Evolutionary conservation across 2,888 invertebrate genomes (phyloP).

Genomic region (Limenitis camilla): DNA sequence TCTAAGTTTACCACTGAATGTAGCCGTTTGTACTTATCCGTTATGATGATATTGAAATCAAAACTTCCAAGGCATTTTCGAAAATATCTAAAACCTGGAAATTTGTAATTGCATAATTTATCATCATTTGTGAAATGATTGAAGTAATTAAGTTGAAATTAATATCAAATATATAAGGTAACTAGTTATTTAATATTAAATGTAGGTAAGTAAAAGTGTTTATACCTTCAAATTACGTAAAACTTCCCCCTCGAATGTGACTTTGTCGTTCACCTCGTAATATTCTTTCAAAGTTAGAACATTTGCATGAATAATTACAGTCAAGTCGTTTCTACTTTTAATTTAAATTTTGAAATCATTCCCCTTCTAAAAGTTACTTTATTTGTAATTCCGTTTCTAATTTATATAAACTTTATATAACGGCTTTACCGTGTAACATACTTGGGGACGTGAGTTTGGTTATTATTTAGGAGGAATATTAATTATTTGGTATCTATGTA

Average conservation of each 20-base stretch:
- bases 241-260: conserved; percentile 5
- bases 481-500: no score
- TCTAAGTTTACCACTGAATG: no score
- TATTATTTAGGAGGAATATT: no score
- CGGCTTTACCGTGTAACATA: background rate
- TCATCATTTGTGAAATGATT: no score
- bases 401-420: background rate
- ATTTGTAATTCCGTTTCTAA: conserved; percentile 6
- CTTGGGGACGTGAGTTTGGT: no score
- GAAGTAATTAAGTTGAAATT: no score
- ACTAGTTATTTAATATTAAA: background rate
- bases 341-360: conserved; percentile 20
- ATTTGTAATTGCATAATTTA: no score
- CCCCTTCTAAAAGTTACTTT: conserved; percentile 10
- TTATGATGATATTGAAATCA: no score
- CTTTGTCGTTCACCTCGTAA: conserved; percentile 16
- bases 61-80: no score
- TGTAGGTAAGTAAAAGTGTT: background rate
- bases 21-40: no score
- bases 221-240: background rate
- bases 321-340: conserved; percentile 18
- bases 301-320: conserved; percentile 24
- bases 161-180: no score
- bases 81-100: no score
- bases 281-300: conserved; percentile 20